Evolutionary conservation across 2,797 vertebrate genomes (phyloP), one percentile per base, ranked within the genome.

Genomic region (Peromyscus melanophrys): DNA sequence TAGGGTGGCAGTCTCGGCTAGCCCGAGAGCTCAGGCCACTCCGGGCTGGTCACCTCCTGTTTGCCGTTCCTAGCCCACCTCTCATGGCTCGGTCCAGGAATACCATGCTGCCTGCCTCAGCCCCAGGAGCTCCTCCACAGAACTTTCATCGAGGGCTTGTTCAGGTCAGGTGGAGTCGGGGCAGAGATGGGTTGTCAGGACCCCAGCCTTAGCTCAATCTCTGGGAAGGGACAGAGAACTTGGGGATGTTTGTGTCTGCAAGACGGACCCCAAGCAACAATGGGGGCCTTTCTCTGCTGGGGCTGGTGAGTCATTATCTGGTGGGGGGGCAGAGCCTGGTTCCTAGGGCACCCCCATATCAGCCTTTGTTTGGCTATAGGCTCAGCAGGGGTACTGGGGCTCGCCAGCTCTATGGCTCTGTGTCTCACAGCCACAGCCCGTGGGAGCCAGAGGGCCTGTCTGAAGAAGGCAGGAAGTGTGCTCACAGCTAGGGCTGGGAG

Each of bases 41-140:
- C 40, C 29, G 9, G 63, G 87, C 95, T 73, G 67, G 93, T 37
- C 12, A 2, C 61, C 61, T 0, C 6, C 81, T 29, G 71, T 61
- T 82, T 0, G 82, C 57, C 19, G 11, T 71, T 61, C 40, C 75
- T 34, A 40, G 92, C 81, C 82, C 0, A 8, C 46, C 49, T 61
- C 85, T 76, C 82, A 98, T 98, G 98, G 98, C 97, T 37, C 96
- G 92, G 40, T 96, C 95, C 2, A 75, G 97, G 94, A 95, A 4
- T 40, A 29, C 83, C 14, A 23, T 46, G 5, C 59, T 46, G 17
- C 86, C 86, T 0, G 40, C 90, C 61, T 52, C 21, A 2, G 40
- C 82, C 87, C 80, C 92, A 14, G 96, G 95, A 94, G 57, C 89
- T 81, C 67, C 89, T 95, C 94, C 89, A 13, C 55, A 46, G 95